phyloP scores from a whole-genome alignment of 2,888 invertebrate genomes.

The Caprella mutica region DNA sequence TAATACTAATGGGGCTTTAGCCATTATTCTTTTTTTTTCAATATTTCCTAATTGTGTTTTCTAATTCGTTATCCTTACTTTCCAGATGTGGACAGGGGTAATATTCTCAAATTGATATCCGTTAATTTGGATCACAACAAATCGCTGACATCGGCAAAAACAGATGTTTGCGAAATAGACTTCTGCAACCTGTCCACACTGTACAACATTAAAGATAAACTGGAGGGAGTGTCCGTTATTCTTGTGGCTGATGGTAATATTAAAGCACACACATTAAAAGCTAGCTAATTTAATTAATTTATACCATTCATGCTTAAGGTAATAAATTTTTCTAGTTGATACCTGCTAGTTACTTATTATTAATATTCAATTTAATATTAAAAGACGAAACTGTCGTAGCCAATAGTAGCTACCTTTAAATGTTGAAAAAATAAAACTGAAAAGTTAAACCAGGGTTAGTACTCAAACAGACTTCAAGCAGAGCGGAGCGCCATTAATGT shows the following conservation, averaged over 20 bases:
- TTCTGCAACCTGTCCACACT: constrained; percentile 25
- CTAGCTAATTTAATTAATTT: too few relatives aligned
- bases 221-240: constrained; percentile 48
- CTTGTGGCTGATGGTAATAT: constrained; percentile 82
- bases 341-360: too few relatives aligned
- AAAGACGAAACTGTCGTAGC: neutral
- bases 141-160: constrained; percentile 39
- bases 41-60: neutral
- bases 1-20: too few relatives aligned
- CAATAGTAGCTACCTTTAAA: neutral
- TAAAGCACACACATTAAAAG: too few relatives aligned
- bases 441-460: neutral
- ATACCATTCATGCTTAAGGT: too few relatives aligned
- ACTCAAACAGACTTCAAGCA: too few relatives aligned
- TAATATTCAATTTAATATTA: too few relatives aligned
- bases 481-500: too few relatives aligned
- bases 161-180: constrained; percentile 21
- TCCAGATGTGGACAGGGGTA: constrained; percentile 61
- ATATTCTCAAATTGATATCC: constrained; percentile 59
- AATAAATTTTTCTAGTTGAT: too few relatives aligned
- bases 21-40: neutral
- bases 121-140: constrained; percentile 57
- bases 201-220: neutral
- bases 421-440: neutral
- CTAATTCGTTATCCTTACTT: neutral